phyloP scores from a whole-genome alignment of 2,888 invertebrate species.

The Chaitophorus viminalis region DNA sequence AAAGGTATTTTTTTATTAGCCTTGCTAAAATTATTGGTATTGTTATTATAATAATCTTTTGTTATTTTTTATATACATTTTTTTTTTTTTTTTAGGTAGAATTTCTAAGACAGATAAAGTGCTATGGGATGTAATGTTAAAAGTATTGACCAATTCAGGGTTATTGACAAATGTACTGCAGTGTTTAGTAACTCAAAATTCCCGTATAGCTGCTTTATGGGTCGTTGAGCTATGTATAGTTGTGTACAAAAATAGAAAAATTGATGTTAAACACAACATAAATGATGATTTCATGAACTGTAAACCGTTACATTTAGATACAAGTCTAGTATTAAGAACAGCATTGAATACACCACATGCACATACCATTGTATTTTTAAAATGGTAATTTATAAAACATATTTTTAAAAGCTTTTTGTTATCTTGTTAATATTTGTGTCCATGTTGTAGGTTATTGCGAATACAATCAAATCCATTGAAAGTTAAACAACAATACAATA shows the following conservation, averaged over 20 bases:
- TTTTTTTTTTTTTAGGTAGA: constrained; percentile 30
- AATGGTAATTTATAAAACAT: constrained; percentile 7
- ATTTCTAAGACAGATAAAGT: constrained; percentile 40
- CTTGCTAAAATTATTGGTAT: too few species aligned
- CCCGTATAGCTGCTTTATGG: constrained; percentile 42
- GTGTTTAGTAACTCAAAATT: constrained; percentile 48
- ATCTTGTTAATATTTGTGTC: neutral
- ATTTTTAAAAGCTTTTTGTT: neutral
- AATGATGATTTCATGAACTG: constrained; percentile 24
- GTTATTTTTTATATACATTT: neutral
- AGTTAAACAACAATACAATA: constrained; percentile 8
- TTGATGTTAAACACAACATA: neutral
- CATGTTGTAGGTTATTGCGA: constrained; percentile 30
- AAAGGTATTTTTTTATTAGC: constrained; percentile 35
- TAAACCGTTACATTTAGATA: constrained; percentile 21
- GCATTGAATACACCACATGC: constrained; percentile 41
- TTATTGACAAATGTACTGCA: constrained; percentile 40
- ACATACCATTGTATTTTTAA: constrained; percentile 42
- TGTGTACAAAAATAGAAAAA: constrained; percentile 21
- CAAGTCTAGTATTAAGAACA: constrained; percentile 41
- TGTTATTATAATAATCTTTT: neutral
- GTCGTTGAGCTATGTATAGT: constrained; percentile 44
- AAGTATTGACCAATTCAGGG: neutral
- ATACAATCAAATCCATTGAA: constrained; percentile 39
- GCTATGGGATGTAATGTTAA: constrained; percentile 30